Percentiles rank a stretch among this genome's conserved stretches.
Conservation (phyloP, 2,888 invertebrate species). For the Molorchus minor region DNA sequence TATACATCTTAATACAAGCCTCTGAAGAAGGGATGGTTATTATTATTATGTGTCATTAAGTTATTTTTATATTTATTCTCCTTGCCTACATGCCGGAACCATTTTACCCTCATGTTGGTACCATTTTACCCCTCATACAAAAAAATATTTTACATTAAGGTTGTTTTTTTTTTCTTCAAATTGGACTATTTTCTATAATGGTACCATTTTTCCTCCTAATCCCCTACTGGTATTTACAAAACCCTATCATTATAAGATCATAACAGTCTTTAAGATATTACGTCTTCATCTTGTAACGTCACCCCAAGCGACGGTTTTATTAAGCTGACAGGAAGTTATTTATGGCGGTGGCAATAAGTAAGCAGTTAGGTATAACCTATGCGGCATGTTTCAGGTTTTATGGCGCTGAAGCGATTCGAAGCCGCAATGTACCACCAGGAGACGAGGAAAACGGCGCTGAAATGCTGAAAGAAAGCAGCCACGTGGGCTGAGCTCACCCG, state of each 20-base stretch:
- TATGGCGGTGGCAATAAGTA: constrained; percentile 3
- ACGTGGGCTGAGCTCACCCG: constrained; percentile 58
- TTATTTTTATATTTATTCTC: neutral
- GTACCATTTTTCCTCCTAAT: no score
- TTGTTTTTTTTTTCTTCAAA: neutral
- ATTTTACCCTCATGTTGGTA: neutral
- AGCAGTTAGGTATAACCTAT: constrained; percentile 11
- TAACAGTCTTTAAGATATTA: no score
- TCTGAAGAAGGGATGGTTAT: no score
- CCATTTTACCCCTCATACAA: neutral
- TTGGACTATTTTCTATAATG: no score
- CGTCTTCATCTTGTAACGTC: no score
- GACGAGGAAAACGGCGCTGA: constrained; percentile 42
- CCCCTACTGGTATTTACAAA: no score
- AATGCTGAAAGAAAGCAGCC: constrained; percentile 54
- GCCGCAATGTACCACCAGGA: constrained; percentile 21
- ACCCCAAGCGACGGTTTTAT: no score
- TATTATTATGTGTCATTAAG: no score
- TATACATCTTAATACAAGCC: no score
- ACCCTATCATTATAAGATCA: no score
- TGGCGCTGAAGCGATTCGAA: constrained; percentile 23
- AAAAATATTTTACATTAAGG: neutral
- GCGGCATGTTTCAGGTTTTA: constrained; percentile 28
- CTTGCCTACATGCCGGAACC: neutral
- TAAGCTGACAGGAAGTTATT: constrained; percentile 5